phyloP scores from a whole-genome alignment of 1,140 invertebrate species.

The Dendrolimus punctatus region DNA sequence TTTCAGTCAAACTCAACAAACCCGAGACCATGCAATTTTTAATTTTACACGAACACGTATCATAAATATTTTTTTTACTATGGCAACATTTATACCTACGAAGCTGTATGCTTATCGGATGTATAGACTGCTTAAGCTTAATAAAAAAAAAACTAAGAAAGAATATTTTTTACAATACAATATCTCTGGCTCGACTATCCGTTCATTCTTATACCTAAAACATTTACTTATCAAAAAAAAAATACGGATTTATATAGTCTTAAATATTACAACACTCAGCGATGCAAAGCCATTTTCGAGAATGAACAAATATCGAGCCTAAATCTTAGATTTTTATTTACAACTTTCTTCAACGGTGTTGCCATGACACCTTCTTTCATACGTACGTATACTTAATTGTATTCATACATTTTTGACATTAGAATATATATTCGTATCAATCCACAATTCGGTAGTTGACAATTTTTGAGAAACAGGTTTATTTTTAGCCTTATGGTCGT shows the following conservation, averaged over 20 bases:
- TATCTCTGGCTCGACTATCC: background rate
- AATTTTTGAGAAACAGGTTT: too few species aligned
- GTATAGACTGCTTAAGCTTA: conserved; percentile 37
- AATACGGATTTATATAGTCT: too few species aligned
- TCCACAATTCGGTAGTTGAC: background rate
- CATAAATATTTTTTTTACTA: conserved; percentile 34
- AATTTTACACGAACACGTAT: conserved; percentile 35
- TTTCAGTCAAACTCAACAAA: conserved; percentile 11
- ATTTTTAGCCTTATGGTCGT: too few species aligned
- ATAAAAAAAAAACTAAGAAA: conserved; percentile 29
- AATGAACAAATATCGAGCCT: background rate
- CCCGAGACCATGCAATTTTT: conserved; percentile 16
- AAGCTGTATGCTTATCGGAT: conserved; percentile 30
- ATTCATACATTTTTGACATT: background rate
- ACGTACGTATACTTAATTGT: too few species aligned
- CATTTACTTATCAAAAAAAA: background rate
- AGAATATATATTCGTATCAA: too few species aligned
- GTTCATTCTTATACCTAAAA: background rate
- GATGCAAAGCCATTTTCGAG: background rate
- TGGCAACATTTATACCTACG: conserved; percentile 55
- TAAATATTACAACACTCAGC: too few species aligned
- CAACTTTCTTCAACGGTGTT: too few species aligned
- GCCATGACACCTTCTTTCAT: too few species aligned
- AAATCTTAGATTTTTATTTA: background rate
- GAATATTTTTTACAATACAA: conserved; percentile 11